Evolutionary conservation across 2,113 vertebrate species (phyloP), one percentile per base, ranked within the genome.

Genomic region (Gallinago paraguaiae): DNA sequence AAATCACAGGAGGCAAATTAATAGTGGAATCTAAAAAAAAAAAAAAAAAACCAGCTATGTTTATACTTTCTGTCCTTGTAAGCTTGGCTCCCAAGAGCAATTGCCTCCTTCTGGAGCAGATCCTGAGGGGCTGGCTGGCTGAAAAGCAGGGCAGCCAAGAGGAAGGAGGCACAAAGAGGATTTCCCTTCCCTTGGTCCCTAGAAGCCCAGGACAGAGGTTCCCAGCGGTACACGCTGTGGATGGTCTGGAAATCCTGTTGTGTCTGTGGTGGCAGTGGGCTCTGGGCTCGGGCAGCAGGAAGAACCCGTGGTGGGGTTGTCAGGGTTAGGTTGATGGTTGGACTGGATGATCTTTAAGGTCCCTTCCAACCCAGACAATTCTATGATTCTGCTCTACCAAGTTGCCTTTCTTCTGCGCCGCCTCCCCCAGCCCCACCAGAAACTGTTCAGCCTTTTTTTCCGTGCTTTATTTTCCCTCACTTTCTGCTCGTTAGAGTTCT

Each of bases 401-500:
- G 61, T 39, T 78, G 28, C 53, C 60, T 82, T 78, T 88, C 69
- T 41, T 80, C 43, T 88, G 87, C 54, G 35, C 54, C 65, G 31
- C 56, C 7, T 82, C 9, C n/a, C 31, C 46, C 56, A 81, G 19
- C 37, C 54, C 23, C 30, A 61, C 18, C 1, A 1, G 63, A 85
- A 72, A 59, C 48, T 82, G 23, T 70, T 76, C 88, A 69, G 91
- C 45, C 63, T 90, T 92, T 41, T 82, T 46, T 80, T 59, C 60
- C 46, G 23, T 48, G 41, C 4, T 20, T 88, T 75, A 37, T 82
- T 92, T 77, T 78, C 77, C 24, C 56, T 88, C 63, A 17, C 46
- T 93, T 93, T 70, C 25, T 90, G 31, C 80, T 77, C n/a, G 25
- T 68, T 86, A 63, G 31, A 61, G 85, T 88, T 59, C 45, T 67